Evolutionary conservation across 2,888 invertebrate species (phyloP).

Genomic region (Esperia sulphurella): DNA sequence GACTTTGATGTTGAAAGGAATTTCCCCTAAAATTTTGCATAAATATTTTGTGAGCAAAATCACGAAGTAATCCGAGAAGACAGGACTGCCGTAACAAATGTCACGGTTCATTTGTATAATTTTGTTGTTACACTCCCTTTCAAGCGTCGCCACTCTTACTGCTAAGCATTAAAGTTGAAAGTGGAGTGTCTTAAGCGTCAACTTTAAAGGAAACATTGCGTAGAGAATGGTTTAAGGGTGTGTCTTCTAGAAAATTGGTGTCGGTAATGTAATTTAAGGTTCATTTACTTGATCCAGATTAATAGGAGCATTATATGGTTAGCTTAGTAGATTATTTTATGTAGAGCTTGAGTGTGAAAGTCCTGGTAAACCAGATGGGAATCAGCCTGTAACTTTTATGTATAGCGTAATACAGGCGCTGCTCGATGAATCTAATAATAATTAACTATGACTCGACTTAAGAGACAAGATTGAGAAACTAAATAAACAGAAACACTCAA

Average conservation of each 20-base stretch:
- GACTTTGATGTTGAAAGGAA: background rate
- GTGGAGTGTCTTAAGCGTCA: background rate
- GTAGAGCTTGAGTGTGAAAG: background rate
- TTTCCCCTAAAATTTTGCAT: background rate
- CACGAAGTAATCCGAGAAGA: background rate
- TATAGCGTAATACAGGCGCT: too few species aligned
- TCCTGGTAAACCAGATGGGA: background rate
- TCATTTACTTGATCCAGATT: conserved; percentile 8
- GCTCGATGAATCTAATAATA: too few species aligned
- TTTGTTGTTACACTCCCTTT: background rate
- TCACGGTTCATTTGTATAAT: conserved; percentile 9
- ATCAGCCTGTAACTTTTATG: too few species aligned
- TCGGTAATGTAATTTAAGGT: conserved; percentile 9
- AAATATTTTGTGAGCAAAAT: conserved; percentile 4
- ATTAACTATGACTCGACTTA: too few species aligned
- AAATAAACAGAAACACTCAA: too few species aligned
- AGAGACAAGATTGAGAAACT: too few species aligned
- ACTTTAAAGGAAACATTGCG: conserved; percentile 1
- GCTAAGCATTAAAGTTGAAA: background rate
- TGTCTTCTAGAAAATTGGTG: conserved; percentile 8
- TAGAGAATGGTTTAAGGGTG: background rate
- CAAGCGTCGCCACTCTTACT: background rate
- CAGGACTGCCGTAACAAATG: background rate
- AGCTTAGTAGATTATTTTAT: background rate
- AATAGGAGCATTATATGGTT: background rate